Base-by-base conservation (phyloP, 2,113 vertebrate genomes). In the Silurus glanis region DNA sequence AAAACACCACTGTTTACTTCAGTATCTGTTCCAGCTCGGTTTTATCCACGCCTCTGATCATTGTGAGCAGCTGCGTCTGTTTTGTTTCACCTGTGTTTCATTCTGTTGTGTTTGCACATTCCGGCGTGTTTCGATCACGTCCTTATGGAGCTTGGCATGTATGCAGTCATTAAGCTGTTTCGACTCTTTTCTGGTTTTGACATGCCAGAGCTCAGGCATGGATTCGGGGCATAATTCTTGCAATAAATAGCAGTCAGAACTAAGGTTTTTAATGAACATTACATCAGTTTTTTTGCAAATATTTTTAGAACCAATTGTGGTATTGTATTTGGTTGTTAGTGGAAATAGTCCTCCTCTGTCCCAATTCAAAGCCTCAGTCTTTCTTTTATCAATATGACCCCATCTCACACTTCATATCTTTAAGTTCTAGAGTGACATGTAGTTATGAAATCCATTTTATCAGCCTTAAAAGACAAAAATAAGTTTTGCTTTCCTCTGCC, bases 381-480 rank as follows among this genome's bases (percentile, higher is more conserved):
- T 64, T 64, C 9, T 51, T 76, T 9, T n/a, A 14, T 76, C 45
- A 53, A 47, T 61, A 75, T 19, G 16, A 62, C 62, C 58, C n/a
- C 14, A 45, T 75, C 55, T n/a, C 37, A 45, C 1, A 69, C 51
- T 19, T 69, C 5, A 51, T 66, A 47, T 13, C 23, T 58, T 83
- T 58, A 59, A 21, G 47, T 74, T 21, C 19, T 58, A 19, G 37
- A 83, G n/a, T 23, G 53, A 37, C 66, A 58, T 58, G 67, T 58
- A 59, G 67, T 58, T 83, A 21, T 23, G 47, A 72, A 83, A 72
- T 82, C 80, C 64, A 82, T 82, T 78, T 76, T 86, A 37, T 86
- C 71, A 71, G 28, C 66, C 53, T 71, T 25, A 71, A 28, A 56
- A 58, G 25, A 80, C 62, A 83, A 83, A 78, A 84, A 84, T 55